A percentile compares a stretch with the other conserved stretches of the same genome.
phyloP scores from a whole-genome alignment of 2,797 vertebrate species.

The Myiothlypis coronata region DNA sequence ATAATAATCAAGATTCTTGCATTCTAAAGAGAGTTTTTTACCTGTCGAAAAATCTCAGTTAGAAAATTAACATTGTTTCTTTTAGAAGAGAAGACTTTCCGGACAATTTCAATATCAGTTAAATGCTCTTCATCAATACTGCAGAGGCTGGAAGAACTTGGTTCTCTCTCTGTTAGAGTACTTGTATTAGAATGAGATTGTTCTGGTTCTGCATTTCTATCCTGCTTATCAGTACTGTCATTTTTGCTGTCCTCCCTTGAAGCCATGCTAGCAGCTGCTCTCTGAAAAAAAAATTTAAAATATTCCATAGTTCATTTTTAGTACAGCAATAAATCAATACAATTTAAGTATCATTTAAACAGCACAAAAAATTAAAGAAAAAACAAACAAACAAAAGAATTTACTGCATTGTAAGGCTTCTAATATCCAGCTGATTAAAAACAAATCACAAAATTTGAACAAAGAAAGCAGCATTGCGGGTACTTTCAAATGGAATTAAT shows the following conservation, averaged over 20 bases:
- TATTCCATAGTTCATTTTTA: neutral
- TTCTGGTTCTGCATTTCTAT: conserved; percentile 82
- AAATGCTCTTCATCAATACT: conserved; percentile 98
- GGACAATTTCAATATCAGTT: conserved; percentile 83
- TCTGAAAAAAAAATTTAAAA: conserved; percentile 71
- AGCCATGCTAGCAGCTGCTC: conserved; percentile 91
- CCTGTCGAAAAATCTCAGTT: conserved; percentile 98
- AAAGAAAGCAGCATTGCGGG: neutral
- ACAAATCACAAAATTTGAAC: neutral
- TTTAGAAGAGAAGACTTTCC: conserved; percentile 91
- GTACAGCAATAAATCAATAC: neutral
- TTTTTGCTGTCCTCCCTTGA: conserved; percentile 84
- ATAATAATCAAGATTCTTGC: neutral
- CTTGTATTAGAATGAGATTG: conserved; percentile 98
- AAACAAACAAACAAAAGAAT: neutral
- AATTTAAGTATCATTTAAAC: neutral
- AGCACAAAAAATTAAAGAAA: neutral
- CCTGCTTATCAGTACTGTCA: conserved; percentile 78
- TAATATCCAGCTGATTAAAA: neutral
- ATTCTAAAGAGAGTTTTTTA: conserved; percentile 56
- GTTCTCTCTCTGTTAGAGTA: conserved; percentile 94
- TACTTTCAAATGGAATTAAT: neutral
- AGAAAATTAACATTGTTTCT: conserved; percentile 97
- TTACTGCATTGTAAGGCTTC: neutral
- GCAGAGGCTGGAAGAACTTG: conserved; percentile 96